phyloP scores from a whole-genome alignment of 2,113 vertebrate genomes.

The Pseudolaguvia tuberculata region DNA sequence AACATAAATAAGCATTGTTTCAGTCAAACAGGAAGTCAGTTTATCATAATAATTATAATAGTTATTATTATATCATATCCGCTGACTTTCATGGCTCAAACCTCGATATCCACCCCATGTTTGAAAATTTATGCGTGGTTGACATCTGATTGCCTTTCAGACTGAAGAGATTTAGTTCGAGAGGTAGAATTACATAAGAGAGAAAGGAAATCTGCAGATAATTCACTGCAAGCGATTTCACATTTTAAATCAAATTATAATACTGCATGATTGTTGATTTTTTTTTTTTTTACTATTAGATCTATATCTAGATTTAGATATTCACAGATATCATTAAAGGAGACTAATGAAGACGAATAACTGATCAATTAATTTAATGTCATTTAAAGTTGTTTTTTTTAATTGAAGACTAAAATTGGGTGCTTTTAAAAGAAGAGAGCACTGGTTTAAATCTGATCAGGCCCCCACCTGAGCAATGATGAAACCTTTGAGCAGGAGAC shows the following conservation, averaged over 20 bases:
- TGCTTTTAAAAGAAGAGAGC: slow-evolving; percentile 22
- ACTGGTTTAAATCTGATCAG: slow-evolving; percentile 16
- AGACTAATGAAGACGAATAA: background rate
- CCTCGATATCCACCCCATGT: background rate
- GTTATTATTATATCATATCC: background rate
- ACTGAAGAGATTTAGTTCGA: slow-evolving; percentile 8
- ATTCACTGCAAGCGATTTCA: slow-evolving; percentile 16
- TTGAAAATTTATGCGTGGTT: background rate
- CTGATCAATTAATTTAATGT: background rate
- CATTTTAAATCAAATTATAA: slow-evolving; percentile 31
- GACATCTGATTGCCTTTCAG: slow-evolving; percentile 25
- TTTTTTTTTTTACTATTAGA: too few species aligned
- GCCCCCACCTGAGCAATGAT: slow-evolving; percentile 28
- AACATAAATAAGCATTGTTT: background rate
- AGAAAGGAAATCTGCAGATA: background rate
- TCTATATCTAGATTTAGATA: background rate
- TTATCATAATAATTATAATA: background rate
- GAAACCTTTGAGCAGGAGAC: background rate
- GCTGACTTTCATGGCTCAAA: slow-evolving; percentile 17
- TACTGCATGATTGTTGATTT: slow-evolving; percentile 35
- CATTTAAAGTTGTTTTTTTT: slow-evolving; percentile 23
- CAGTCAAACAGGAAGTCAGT: background rate
- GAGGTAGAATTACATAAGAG: slow-evolving; percentile 19
- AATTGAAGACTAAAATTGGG: slow-evolving; percentile 3
- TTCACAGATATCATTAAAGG: slow-evolving; percentile 13